Conservation (phyloP, 1,140 invertebrate genomes). For the Tribolium madens region DNA sequence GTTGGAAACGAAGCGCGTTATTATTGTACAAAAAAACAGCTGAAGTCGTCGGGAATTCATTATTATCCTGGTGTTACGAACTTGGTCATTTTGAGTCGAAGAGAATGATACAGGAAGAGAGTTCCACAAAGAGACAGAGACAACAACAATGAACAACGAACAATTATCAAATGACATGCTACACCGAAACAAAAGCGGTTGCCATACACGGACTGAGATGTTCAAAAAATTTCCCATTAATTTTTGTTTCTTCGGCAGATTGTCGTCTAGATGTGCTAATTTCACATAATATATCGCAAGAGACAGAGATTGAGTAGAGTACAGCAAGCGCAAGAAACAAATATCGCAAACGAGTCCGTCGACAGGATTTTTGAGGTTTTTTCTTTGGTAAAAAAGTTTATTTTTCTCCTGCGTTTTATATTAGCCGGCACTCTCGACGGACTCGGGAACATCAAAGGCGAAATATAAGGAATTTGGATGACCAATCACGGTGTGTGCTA, state of each 20-base stretch:
- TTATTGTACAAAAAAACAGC: slow-evolving; percentile 13
- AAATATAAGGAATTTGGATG: slow-evolving; percentile 62
- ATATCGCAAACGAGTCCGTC: background rate
- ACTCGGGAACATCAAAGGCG: slow-evolving; percentile 50
- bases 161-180: slow-evolving; percentile 60
- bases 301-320: background rate
- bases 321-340: slow-evolving; percentile 19
- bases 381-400: slow-evolving; percentile 14
- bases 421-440: slow-evolving; percentile 1
- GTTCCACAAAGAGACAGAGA: slow-evolving; percentile 57
- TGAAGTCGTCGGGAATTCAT: slow-evolving; percentile 33
- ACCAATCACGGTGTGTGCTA: slow-evolving; percentile 58
- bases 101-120: slow-evolving; percentile 42
- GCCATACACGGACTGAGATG: slow-evolving; percentile 12
- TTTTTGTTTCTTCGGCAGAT: slow-evolving; percentile 17
- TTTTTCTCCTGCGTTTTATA: background rate
- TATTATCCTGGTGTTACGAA: slow-evolving; percentile 53
- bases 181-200: slow-evolving; percentile 53
- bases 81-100: slow-evolving; percentile 47
- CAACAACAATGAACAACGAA: slow-evolving; percentile 62
- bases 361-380: background rate
- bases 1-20: slow-evolving; percentile 29
- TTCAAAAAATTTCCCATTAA: too few species aligned
- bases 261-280: slow-evolving; percentile 37
- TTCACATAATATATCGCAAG: slow-evolving; percentile 15